A percentile compares a stretch with the other conserved stretches of the same genome.
Evolutionary conservation across 2,113 vertebrate genomes (phyloP).

Genomic region (Cygnus atratus): DNA sequence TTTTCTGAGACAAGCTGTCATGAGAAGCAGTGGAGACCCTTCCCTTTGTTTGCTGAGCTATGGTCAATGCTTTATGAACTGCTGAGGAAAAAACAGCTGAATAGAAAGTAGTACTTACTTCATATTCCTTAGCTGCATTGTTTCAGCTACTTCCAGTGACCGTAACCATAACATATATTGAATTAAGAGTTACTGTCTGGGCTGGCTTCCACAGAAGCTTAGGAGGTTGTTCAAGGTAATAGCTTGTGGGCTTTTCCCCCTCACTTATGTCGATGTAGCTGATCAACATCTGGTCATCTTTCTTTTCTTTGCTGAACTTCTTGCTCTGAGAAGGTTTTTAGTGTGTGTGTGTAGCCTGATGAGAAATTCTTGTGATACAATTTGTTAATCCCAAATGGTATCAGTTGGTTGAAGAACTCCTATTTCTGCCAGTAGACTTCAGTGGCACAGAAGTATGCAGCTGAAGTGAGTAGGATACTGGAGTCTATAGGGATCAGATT

Average conservation of each 20-base stretch:
- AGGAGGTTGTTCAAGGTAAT: background rate
- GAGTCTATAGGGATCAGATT: background rate
- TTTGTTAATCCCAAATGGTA: background rate
- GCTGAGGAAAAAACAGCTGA: background rate
- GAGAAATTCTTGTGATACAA: background rate
- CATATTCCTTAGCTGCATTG: background rate
- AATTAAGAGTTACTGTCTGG: background rate
- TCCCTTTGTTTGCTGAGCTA: background rate
- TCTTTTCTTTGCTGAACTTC: background rate
- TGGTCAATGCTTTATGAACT: background rate
- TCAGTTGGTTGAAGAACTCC: background rate
- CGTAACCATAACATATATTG: background rate
- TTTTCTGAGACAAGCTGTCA: background rate
- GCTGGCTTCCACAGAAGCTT: background rate
- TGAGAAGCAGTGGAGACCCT: background rate
- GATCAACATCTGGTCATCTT: background rate
- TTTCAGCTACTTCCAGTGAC: background rate
- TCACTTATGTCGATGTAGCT: background rate
- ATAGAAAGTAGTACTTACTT: background rate
- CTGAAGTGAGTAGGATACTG: background rate
- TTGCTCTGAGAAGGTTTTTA: background rate
- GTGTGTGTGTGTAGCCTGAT: background rate
- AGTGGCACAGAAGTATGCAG: background rate
- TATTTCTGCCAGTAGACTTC: background rate
- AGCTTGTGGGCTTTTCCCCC: background rate